Evolutionary conservation across 2,113 vertebrate genomes (phyloP), one percentile per base, ranked within the genome.

Genomic region (Festucalex cinctus): DNA sequence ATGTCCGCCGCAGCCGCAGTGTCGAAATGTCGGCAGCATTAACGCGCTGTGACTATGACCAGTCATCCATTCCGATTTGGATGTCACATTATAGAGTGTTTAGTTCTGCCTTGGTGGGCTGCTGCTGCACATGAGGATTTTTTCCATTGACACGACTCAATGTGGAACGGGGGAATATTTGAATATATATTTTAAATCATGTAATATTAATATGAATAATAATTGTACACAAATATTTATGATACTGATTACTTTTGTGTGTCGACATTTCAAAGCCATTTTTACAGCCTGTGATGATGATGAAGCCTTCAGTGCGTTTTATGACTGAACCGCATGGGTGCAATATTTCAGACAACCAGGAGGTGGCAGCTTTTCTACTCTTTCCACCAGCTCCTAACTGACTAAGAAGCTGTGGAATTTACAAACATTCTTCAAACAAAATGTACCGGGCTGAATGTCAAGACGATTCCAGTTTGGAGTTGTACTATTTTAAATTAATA

Each of bases 361-460:
- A 92, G 91, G 91, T 90, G 92, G 92, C 90, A 90, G 88, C 89
- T 88, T 62, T 71, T 90, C 80, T 80, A 88, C 91, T 92, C 76
- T 88, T 88, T 88, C 88, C 67, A 78, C 74, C 68, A 65, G 56
- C 75, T 61, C 60, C 59, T 8, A 56, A 56, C 17, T 58, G 56
- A 59, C 32, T 36, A 6, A 57, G 14, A 26, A 57, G 26, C 26
- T 32, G 26, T 16, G 54, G 5, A 32, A 17, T 32, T 51, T 51
- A 22, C n/a, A 57, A 16, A 2, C 54, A 57, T 32, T 17, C 4
- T 6, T 24, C 24, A 16, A n/a, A 14, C 53, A 14, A 56, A 56
- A 56, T 56, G 13, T 56, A 56, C 24, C 20, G 4, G 46, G 7
- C 6, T 20, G 6, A 48, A 48, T 2, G 14, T 6, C 3, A 51